These are phyloP conservation scores for Drosophila erecta DNA, from an alignment of 1,140 invertebrate genomes.

Conservation along the genomic window DNA sequence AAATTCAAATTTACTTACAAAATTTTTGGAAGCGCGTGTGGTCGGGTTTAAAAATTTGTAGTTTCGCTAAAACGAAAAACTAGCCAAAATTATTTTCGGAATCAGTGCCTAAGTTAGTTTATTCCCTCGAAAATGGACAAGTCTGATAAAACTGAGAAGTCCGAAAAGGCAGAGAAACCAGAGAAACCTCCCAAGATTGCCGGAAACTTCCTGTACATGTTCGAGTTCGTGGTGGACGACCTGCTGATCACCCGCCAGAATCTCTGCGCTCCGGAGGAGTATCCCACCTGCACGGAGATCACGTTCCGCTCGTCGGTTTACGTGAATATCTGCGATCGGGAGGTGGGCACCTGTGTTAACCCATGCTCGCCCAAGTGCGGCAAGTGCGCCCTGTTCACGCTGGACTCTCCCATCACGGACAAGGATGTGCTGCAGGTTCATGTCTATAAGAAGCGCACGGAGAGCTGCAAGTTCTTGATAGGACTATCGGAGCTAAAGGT, in stretches of 20 bases:
- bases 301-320: slow-evolving; percentile 74
- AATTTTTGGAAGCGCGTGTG: slow-evolving; percentile 6
- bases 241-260: slow-evolving; percentile 74
- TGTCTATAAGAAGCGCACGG: slow-evolving; percentile 77
- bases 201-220: slow-evolving; percentile 71
- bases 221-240: slow-evolving; percentile 82
- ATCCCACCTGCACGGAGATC: slow-evolving; percentile 76
- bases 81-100: not conserved
- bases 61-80: not conserved
- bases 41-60: not conserved
- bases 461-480: slow-evolving; percentile 79
- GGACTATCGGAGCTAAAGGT: slow-evolving; percentile 70
- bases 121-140: not conserved
- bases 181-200: slow-evolving; percentile 12
- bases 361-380: slow-evolving; percentile 69
- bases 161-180: not conserved
- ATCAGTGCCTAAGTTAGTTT: not conserved
- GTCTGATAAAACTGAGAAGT: not conserved
- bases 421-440: slow-evolving; percentile 75
- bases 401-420: slow-evolving; percentile 70
- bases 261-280: slow-evolving; percentile 79
- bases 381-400: slow-evolving; percentile 75
- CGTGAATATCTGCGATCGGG: slow-evolving; percentile 70
- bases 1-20: slow-evolving; percentile 8
- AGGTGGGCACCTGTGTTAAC: slow-evolving; percentile 69